Evolutionary conservation across 1,140 invertebrate genomes (phyloP), one percentile per base, ranked within the genome.

Genomic region (Leptinotarsa texana): DNA sequence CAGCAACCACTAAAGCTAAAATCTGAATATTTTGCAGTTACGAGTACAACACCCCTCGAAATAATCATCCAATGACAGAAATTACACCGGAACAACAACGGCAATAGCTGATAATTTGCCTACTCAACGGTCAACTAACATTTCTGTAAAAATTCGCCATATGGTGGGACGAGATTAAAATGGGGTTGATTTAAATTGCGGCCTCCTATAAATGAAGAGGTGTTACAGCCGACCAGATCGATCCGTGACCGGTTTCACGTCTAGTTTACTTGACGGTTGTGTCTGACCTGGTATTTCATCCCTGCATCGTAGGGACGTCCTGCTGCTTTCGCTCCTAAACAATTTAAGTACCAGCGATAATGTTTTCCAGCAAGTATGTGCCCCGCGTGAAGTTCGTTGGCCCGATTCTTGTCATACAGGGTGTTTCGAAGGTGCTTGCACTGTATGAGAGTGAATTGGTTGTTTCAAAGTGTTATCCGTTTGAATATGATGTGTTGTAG

Each of bases 131-230:
- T 68, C 73, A 69, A 61, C 63, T 74, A 63, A 68, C 70, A 69
- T 66, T 65, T 69, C 73, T 69, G 51, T 69, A 74, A 74, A 74
- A 74, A 74, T 74, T 48, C 49, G 67, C 73, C 73, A 74, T 74
- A 74, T 74, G 73, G 73, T 69, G 67, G 73, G 65, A 74, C 66
- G 65, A 74, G 73, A 74, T 74, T 74, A 74, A 66, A 69, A 57
- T 61, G 67, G 73, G 73, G 73, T 74, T 66, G 73, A 74, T 74
- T 74, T 74, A 74, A 74, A 74, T 74, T 61, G 73, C 67, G 48
- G 73, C 47, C 73, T 42, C 66, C 17, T 42, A 47, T 74, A 74
- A 74, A 74, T 69, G 73, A 69, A 74, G 73, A 74, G 73, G 73
- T 74, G 73, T 74, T 74, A 66, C 73, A 69, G 67, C 67, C 42